Conservation (phyloP, 2,113 vertebrate species). For the Syngnathus scovelli region DNA sequence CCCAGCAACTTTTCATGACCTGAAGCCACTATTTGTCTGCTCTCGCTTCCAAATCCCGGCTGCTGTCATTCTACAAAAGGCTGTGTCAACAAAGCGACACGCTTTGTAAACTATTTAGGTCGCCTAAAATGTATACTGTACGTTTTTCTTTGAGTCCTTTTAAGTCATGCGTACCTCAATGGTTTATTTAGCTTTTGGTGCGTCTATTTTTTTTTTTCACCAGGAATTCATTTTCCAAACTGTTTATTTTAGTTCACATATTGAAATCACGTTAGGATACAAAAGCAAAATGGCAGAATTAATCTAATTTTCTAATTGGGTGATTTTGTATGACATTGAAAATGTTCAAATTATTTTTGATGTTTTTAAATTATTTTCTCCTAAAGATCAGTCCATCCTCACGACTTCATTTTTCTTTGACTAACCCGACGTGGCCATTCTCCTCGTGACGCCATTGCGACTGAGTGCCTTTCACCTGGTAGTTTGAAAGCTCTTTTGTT, state of each 20-base stretch:
- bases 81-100: slow-evolving; percentile 19
- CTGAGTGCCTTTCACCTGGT: slow-evolving; percentile 23
- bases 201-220: too few relatives aligned
- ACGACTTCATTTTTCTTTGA: too few relatives aligned
- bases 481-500: slow-evolving; percentile 61
- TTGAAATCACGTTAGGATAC: too few relatives aligned
- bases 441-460: slow-evolving; percentile 25
- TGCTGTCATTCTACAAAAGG: slow-evolving; percentile 39
- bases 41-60: slow-evolving; percentile 35
- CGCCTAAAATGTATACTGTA: neutral
- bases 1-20: neutral
- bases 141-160: neutral
- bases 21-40: neutral
- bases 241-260: slow-evolving; percentile 5
- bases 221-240: too few relatives aligned
- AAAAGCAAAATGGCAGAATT: too few relatives aligned
- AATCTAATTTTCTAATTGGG: too few relatives aligned
- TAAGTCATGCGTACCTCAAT: neutral
- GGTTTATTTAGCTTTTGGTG: slow-evolving; percentile 5
- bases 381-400: too few relatives aligned
- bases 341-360: too few relatives aligned
- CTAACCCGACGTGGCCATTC: too few relatives aligned
- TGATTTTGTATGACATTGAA: too few relatives aligned
- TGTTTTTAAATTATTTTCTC: too few relatives aligned
- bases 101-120: slow-evolving; percentile 23